phyloP scores from a whole-genome alignment of 2,888 invertebrate genomes.

The Brachyopa scutellaris region DNA sequence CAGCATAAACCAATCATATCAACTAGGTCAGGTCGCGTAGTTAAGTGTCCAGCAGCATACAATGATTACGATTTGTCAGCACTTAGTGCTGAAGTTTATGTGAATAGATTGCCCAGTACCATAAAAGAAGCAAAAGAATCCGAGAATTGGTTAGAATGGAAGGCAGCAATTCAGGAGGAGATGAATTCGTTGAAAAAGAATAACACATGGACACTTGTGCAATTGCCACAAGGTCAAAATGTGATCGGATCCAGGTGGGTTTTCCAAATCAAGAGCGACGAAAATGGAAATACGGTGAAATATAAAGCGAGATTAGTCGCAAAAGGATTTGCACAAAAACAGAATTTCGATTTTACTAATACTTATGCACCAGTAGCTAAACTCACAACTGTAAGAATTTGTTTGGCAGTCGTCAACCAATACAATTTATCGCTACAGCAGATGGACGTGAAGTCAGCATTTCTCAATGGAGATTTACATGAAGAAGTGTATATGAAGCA shows the following conservation, averaged over 20 bases:
- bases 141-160: too few relatives aligned
- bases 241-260: conserved; percentile 16
- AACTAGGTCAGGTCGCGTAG: neutral
- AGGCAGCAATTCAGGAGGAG: too few relatives aligned
- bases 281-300: too few relatives aligned
- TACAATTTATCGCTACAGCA: conserved; percentile 30
- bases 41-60: neutral
- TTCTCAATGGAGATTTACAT: conserved; percentile 38
- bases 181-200: too few relatives aligned
- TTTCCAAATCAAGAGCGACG: conserved; percentile 12
- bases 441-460: conserved; percentile 49
- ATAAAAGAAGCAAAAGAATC: too few relatives aligned
- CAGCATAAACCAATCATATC: too few relatives aligned
- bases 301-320: conserved; percentile 37
- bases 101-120: too few relatives aligned
- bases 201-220: too few relatives aligned
- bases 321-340: conserved; percentile 32
- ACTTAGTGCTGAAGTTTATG: conserved; percentile 26
- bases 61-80: conserved; percentile 8
- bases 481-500: too few relatives aligned
- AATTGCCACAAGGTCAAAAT: conserved; percentile 17
- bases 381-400: conserved; percentile 29
- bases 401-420: conserved; percentile 13
- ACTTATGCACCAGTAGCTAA: conserved; percentile 57
- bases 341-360: conserved; percentile 37